phyloP scores from a whole-genome alignment of 2,797 vertebrate genomes.

The Muscicapa striata region DNA sequence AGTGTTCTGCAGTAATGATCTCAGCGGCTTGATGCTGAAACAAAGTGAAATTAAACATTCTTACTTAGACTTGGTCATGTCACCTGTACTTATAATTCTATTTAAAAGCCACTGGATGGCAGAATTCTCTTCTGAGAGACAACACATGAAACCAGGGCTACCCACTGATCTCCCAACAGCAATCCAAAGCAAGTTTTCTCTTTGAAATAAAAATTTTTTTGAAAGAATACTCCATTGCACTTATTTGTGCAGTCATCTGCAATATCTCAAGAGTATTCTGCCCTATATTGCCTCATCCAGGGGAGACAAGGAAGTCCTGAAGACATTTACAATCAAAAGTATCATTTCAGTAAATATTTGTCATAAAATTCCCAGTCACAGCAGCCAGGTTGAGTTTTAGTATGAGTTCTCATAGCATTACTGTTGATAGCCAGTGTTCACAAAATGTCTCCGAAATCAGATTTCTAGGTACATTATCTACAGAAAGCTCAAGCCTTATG shows the following conservation, averaged over 20 bases:
- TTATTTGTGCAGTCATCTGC: not conserved
- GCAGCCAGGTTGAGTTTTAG: not conserved
- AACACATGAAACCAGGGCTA: not conserved
- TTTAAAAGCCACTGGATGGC: not conserved
- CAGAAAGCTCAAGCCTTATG: not conserved
- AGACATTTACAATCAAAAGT: not conserved
- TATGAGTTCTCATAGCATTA: not conserved
- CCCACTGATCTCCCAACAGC: not conserved
- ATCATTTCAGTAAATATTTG: not conserved
- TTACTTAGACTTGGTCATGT: not conserved
- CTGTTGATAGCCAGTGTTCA: not conserved
- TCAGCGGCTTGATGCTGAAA: not conserved
- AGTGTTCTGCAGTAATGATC: not conserved
- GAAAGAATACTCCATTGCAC: not conserved
- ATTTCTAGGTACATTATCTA: not conserved
- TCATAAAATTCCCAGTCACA: not conserved
- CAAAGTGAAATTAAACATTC: not conserved
- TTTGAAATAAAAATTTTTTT: not conserved
- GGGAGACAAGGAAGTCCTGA: not conserved
- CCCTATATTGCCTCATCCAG: not conserved
- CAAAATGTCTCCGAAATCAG: not conserved
- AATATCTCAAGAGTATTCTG: not conserved
- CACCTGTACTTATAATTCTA: not conserved
- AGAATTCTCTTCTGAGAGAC: conserved; percentile 15
- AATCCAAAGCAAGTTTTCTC: not conserved